Base-by-base conservation (phyloP, 2,797 vertebrate genomes). In the Diplodus puntazzo region DNA sequence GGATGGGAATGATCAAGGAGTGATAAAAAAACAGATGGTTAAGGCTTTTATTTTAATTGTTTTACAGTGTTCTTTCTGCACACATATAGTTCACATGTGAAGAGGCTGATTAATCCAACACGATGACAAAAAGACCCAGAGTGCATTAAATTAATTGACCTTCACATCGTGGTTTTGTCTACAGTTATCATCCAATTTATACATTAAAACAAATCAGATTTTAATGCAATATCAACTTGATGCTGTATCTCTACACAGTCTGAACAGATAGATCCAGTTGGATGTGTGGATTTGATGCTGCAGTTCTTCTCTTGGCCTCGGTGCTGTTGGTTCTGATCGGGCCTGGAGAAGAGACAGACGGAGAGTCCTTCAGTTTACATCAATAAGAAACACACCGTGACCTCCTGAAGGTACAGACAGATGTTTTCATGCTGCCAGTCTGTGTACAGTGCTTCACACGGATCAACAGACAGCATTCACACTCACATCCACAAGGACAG, bases 271-370 rank as follows among this genome's bases (percentile, higher is more conserved):
- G 49, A 49, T 68, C 23, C 43, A 43, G 27, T 27, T 39, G 25
- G 1, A 23, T 69, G 21, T 54, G 7, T 4, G 2, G 52, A 7
- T 3, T 14, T 11, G 17, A 69, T 27, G 60, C 65, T 57, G 16
- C 61, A 11, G 0, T 12, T 82, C 60, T 54, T 66, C 23, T 77
- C 64, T 18, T 14, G 57, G 39, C 30, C 18, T 55, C 58, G 50
- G n/a, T 6, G 3, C 13, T 20, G 76, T 60, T 62, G 27, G 58
- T 63, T 25, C 34, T 5, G 52, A 42, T 48, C 39, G 2, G 1
- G 2, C 77, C 81, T 84, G 61, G 0, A 4, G 14, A 64, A 67
- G 18, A 77, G 55, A 53, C 1, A 5, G 52, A 30, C 14, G 21
- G 23, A 60, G 20, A 59, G 53, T 20, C 57, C 13, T 46, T 71